phyloP scores from a whole-genome alignment of 2,113 vertebrate species.

The Chaenogobius annularis region DNA sequence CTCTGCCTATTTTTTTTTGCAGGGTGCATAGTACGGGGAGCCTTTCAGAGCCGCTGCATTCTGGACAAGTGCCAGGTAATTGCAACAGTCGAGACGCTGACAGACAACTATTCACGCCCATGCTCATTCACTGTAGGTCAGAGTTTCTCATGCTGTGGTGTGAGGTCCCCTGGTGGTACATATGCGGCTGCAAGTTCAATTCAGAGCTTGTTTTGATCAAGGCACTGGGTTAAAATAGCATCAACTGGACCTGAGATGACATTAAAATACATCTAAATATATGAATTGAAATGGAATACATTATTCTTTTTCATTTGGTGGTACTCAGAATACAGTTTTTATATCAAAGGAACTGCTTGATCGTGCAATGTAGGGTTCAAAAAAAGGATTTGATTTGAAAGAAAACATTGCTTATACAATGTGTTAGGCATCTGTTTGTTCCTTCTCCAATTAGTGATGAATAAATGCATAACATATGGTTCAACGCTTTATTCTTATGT shows the following conservation, averaged over 20 bases:
- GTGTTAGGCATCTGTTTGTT: no score
- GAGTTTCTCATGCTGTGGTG: neutral
- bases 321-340: no score
- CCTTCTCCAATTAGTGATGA: no score
- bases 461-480: no score
- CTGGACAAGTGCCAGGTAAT: constrained; percentile 1
- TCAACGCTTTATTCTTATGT: no score
- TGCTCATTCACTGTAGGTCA: neutral
- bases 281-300: no score
- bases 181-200: neutral
- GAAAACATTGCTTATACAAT: no score
- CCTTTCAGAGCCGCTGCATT: neutral
- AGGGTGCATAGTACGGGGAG: neutral
- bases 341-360: no score
- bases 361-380: no score
- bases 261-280: no score
- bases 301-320: no score
- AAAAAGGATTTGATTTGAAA: no score
- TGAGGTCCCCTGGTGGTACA: neutral
- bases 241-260: neutral
- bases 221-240: neutral
- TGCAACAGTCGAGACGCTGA: neutral
- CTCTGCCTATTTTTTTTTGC: neutral
- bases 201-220: neutral
- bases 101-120: neutral